Percentiles rank a stretch among this genome's conserved stretches.
These are phyloP conservation scores for Ganaspis brasiliensis DNA, from an alignment of 2,888 invertebrate genomes.

Conservation along the genomic window DNA sequence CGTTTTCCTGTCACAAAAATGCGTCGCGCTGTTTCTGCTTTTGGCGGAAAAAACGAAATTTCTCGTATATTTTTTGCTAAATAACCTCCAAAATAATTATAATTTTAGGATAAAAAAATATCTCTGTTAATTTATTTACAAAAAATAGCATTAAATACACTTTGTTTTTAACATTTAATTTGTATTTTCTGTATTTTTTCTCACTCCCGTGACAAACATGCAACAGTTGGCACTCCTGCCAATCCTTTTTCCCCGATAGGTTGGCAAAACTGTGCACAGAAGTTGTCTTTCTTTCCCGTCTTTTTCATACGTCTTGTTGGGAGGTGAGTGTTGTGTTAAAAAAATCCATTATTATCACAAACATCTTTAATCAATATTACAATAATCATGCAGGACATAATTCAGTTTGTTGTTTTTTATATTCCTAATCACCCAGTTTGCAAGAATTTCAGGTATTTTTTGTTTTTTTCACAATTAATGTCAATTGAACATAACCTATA, in stretches of 20 bases:
- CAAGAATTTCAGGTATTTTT: neutral
- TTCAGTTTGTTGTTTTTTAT: neutral
- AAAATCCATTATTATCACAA: conserved; percentile 32
- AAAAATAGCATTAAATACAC: neutral
- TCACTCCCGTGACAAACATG: neutral
- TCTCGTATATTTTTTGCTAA: too few species aligned
- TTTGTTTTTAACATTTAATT: too few species aligned
- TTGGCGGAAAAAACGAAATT: too few species aligned
- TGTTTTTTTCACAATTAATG: neutral
- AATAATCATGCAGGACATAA: neutral
- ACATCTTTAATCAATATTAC: conserved; percentile 1
- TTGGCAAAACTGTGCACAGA: conserved; percentile 3
- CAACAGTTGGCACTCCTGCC: neutral
- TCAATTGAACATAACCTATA: neutral
- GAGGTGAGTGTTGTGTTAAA: conserved; percentile 18
- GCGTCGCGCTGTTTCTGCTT: too few species aligned
- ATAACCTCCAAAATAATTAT: too few species aligned
- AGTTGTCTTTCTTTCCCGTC: conserved; percentile 28
- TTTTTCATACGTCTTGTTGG: neutral
- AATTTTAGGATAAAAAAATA: too few species aligned
- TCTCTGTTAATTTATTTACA: neutral
- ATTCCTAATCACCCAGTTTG: neutral
- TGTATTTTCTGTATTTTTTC: too few species aligned
- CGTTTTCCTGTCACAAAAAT: too few species aligned
- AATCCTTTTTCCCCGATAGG: neutral